Base-by-base conservation (phyloP, 1,140 invertebrate genomes). In the Cheumatopsyche charites region DNA sequence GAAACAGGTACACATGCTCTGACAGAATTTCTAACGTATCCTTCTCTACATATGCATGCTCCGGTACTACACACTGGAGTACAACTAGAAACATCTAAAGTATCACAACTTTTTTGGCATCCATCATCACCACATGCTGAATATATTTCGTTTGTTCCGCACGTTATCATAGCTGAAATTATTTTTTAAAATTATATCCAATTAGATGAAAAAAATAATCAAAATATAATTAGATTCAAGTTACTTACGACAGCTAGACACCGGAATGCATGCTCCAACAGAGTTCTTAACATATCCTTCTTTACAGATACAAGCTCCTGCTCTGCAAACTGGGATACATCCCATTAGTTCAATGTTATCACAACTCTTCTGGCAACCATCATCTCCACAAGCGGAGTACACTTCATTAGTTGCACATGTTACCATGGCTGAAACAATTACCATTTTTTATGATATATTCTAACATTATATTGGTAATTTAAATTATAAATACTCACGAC, bases 41-140 rank as follows among this genome's bases (percentile, higher is more conserved):
- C 62, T 2, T 41, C 62, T 21, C 13, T 12, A 42, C 62, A 63
- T 2, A 63, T 45, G 42, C 62, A 63, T 1, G 23, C 62, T 17
- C 21, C 9, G 23, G 15, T 21, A 17, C 29, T 1, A 3, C 62
- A 19, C 25, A n/a, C 23, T 9, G 21, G 19, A 11, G 11, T 25
- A 23, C 19, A 23, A 58, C 23, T 12, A 9, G 55, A 23, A 4
- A 58, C 23, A 2, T 23, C 23, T 9, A 26, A n/a, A 1, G 9
- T 58, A 9, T 58, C 25, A n/a, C 55, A 58, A 1, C 21, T 23
- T 23, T 23, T 23, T 58, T 58, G 21, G 25, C 55, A 58, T 9
- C 55, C 55, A 23, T 58, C 23, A 23, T 58, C 23, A 9, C 55
- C 55, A 23, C 55, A 58, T 12, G 0, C 21, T 4, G 55, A 58